Percentiles rank a stretch among this genome's conserved stretches.
These are phyloP conservation scores for Lacerta viridis DNA, from an alignment of 2,797 vertebrate species.

Conservation along the genomic window DNA sequence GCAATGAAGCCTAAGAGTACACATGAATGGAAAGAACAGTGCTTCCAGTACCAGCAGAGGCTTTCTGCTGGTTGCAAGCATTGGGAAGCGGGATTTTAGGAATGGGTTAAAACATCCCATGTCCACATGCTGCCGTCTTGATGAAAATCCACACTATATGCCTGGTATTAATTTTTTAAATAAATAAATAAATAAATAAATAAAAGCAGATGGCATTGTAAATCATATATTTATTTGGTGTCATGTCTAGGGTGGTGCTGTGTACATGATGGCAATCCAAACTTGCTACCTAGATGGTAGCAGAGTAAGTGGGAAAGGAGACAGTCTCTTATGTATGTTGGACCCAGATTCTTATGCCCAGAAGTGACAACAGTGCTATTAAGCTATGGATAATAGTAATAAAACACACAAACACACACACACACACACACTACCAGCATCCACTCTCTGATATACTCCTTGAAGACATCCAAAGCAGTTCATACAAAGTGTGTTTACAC, in stretches of 20 bases:
- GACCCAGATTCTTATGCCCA: background rate
- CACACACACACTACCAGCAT: conserved; percentile 12
- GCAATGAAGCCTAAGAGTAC: too few relatives aligned
- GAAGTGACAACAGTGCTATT: background rate
- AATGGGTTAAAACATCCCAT: too few relatives aligned
- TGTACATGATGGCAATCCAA: background rate
- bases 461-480: conserved; percentile 46
- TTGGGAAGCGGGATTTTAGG: too few relatives aligned
- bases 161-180: background rate
- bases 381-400: background rate
- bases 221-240: background rate
- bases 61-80: too few relatives aligned
- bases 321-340: background rate
- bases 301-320: background rate
- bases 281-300: background rate
- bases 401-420: conserved; percentile 45
- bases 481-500: conserved; percentile 67
- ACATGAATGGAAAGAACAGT: too few relatives aligned
- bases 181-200: background rate
- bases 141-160: too few relatives aligned
- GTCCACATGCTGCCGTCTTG: background rate
- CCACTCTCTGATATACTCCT: conserved; percentile 50
- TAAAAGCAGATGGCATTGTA: background rate
- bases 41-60: too few relatives aligned
- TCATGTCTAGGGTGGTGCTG: background rate